Base-by-base conservation (phyloP, 2,113 vertebrate genomes). In the Craseonycteris thonglongyai region DNA sequence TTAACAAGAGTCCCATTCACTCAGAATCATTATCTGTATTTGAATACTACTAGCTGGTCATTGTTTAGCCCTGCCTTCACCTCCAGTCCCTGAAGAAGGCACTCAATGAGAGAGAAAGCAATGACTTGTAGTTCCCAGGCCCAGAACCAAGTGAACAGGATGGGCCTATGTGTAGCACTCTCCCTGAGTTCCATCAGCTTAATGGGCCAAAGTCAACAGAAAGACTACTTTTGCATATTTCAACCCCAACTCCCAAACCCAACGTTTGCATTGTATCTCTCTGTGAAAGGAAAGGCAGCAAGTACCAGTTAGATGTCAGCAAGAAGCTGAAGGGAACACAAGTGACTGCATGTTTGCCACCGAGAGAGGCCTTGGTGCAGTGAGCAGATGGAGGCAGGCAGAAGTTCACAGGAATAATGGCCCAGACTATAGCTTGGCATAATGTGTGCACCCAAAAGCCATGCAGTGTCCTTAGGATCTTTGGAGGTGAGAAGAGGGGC, bases 331-430 rank as follows among this genome's bases (percentile, higher is more conserved):
- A 72, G 24, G 38, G 61, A 33, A 13, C 28, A 68, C 49, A 47
- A 51, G 2, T 21, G 58, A n/a, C 5, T 68, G 42, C 12, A 6
- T 21, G 19, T 83, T 16, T 74, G 30, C 58, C 42, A 33, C 24
- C 22, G 63, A 30, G 42, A 33, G n/a, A 63, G 26, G n/a, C 40
- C 71, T 30, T 0, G 0, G 12, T 6, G 4, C 65, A 51, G 16
- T 9, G 33, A 76, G 42, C 69, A 7, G 35, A 35, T n/a, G 28
- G 40, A 47, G 15, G 56, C 40, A 35, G n/a, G 40, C 58, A 84
- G 40, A 42, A 45, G 10, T 38, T 56, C 14, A 0, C 3, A 6
- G 2, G 40, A 33, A n/a, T 24, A 1, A n/a, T n/a, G n/a, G 21
- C 26, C 54, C 33, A 35, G 6, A 22, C 35, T 74, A 66, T 15